Evolutionary conservation across 2,797 vertebrate genomes (phyloP), one percentile per base, ranked within the genome.

Genomic region (Acipenser ruthenus): DNA sequence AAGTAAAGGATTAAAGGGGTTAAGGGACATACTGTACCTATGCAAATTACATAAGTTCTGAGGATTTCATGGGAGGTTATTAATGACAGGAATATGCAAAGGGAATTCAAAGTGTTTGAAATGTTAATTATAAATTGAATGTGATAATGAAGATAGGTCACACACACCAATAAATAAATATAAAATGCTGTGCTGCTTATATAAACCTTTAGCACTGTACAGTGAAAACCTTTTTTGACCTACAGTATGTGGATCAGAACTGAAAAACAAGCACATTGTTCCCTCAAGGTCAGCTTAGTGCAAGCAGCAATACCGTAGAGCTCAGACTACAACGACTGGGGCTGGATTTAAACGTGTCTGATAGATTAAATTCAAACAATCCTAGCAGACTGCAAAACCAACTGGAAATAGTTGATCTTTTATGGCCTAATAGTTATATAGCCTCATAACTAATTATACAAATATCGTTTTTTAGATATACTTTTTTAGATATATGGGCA

Each of bases 71-170:
- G 11, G 59, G 79, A 81, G 76, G 74, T 73, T 73, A 67, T 75
- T 88, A 87, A 87, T 84, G 85, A 79, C 75, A 49, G 59, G 74
- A 73, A 79, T 75, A 79, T 80, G 78, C 78, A 75, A 69, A 72
- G 76, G 81, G 83, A 79, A 85, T 80, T 77, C 76, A 77, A 78
- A 65, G 73, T 68, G 77, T 87, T 87, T 88, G 88, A 88, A 88
- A 87, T 88, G 87, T 80, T 84, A 90, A 90, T 89, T 82, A 76
- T 72, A 80, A 78, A 70, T 78, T 71, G 75, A 74, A 78, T 72
- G 74, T 65, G 83, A 84, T 84, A 67, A 79, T 83, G 82, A 75
- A 78, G 72, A 80, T 75, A 1, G 70, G 71, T 83, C 79, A 79
- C 77, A 76, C 78, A 79, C 52, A 69, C 76, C 75, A 77, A 73